phyloP scores from a whole-genome alignment of 1,140 invertebrate species.

The Trichonephila clavata region DNA sequence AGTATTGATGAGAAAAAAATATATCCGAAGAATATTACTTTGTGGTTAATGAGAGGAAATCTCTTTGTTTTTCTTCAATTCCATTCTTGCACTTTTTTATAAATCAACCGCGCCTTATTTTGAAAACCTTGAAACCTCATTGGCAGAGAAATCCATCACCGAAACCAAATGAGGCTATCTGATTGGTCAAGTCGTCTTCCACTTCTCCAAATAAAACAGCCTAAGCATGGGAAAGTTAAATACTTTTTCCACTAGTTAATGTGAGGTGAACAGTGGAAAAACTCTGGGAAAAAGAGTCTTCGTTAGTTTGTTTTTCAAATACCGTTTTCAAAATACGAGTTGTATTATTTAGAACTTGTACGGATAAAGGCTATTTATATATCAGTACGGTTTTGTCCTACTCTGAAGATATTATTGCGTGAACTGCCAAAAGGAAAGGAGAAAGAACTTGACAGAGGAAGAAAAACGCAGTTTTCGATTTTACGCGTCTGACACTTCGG shows the following conservation, averaged over 20 bases:
- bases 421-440: constrained; percentile 18
- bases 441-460: neutral
- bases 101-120: constrained; percentile 66
- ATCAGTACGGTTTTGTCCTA: constrained; percentile 42
- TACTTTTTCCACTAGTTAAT: constrained; percentile 54
- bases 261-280: neutral
- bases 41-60: constrained; percentile 36
- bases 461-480: neutral
- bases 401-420: constrained; percentile 10
- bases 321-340: constrained; percentile 5
- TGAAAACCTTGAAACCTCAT: constrained; percentile 66
- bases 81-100: constrained; percentile 1
- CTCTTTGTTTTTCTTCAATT: constrained; percentile 40
- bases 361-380: constrained; percentile 46
- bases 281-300: constrained; percentile 18
- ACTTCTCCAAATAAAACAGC: constrained; percentile 53
- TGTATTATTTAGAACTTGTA: neutral
- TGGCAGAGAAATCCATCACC: constrained; percentile 31
- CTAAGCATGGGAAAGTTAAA: constrained; percentile 19
- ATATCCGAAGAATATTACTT: neutral
- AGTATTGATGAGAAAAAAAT: neutral
- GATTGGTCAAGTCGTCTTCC: constrained; percentile 54
- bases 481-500: constrained; percentile 3
- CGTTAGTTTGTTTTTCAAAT: neutral
- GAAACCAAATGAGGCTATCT: constrained; percentile 19